Evolutionary conservation across 2,888 invertebrate genomes (phyloP).

Genomic region (Azorinus chamasolen): DNA sequence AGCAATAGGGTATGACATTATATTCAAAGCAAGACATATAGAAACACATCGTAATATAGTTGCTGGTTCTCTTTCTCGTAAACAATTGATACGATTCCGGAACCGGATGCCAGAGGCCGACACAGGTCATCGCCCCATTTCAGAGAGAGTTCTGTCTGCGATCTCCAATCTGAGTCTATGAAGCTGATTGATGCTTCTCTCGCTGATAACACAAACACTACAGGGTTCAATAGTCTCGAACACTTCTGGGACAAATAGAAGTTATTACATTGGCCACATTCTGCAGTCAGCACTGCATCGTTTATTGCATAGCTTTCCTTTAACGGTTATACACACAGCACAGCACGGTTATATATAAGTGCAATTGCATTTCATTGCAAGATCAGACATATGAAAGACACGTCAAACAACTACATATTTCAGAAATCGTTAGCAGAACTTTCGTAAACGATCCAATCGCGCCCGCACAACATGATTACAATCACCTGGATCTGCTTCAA

Average conservation of each 20-base stretch:
- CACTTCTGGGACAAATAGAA: neutral
- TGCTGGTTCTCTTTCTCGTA: neutral
- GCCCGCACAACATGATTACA: neutral
- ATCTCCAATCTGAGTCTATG: no score
- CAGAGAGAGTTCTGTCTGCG: no score
- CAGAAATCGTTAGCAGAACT: neutral
- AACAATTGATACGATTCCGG: neutral
- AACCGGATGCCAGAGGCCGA: no score
- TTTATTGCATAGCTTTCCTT: slow-evolving; percentile 5
- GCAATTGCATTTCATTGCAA: no score
- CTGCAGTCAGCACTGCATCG: neutral
- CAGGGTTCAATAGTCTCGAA: neutral
- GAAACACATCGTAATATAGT: neutral
- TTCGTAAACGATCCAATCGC: neutral
- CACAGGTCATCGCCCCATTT: no score
- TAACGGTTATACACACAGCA: slow-evolving; percentile 1
- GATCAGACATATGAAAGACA: no score
- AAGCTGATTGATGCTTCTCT: neutral
- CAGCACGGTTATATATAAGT: neutral
- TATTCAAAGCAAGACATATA: slow-evolving; percentile 1
- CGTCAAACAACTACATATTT: neutral
- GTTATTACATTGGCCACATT: neutral
- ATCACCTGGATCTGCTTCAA: no score
- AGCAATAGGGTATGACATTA: neutral
- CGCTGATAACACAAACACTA: neutral